Evolutionary conservation across 2,888 invertebrate genomes (phyloP), one percentile per base, ranked within the genome.

Genomic region (Herminia tarsipennalis): DNA sequence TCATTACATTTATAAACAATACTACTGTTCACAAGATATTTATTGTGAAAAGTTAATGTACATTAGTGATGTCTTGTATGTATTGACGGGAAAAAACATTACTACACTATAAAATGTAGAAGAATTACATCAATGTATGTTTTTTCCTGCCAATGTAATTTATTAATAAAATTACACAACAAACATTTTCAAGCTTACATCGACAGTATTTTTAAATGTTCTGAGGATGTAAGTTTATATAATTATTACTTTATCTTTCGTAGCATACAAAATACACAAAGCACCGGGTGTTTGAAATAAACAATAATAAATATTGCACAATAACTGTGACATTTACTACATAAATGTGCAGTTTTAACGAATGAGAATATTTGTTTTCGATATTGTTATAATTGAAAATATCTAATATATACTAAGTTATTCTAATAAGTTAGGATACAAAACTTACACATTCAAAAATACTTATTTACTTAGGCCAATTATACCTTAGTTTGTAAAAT

Each of bases 401-500:
- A 70, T 67, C 65, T 70, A 70, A 49, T 69, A 63, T 49, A 72
- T 50, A 67, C 67, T 74, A 70, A 67, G 61, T 73, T 82, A 76
- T 59, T 61, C 74, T 78, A 78, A 68, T 65, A 73, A 63, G 70
- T 78, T 78, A 82, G 74, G 75, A 81, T 86, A 85, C 73, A 85
- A 83, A 85, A 84, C 78, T 80, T 84, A 81, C 78, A 77, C 76
- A 80, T 79, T 84, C 67, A 80, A 81, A 86, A 84, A 83, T 82
- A 83, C 81, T 81, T 78, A 76, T 79, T 81, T 79, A 82, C 80
- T 87, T 89, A 90, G 89, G 89, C 89, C 89, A 88, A 86, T 81
- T 68, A 74, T 61, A 67, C 73, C 73, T 78, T 79, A 66, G 66
- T 55, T 76, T 73, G 76, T 70, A 77, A 58, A 69, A 60, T 62